Evolutionary conservation across 1,140 invertebrate genomes (phyloP).

Genomic region (Pseudoatta argentina): DNA sequence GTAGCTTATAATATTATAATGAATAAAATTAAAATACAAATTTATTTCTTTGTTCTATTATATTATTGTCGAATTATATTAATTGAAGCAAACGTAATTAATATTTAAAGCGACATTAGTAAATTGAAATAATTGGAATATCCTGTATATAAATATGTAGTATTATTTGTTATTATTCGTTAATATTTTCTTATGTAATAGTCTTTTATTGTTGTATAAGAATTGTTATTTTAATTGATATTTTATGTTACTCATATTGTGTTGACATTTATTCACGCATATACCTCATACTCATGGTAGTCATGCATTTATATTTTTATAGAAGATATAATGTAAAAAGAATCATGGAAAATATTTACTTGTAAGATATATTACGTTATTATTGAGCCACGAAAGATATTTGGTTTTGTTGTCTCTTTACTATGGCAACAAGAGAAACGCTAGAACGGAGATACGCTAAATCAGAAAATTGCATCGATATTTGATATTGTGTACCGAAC

Average conservation of each 20-base stretch:
- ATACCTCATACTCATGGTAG: neutral
- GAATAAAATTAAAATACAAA: neutral
- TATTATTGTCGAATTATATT: neutral
- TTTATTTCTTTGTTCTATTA: neutral
- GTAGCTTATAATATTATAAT: neutral
- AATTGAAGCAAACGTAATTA: neutral
- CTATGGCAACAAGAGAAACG: constrained; percentile 59
- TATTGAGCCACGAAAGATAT: neutral
- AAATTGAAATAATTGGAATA: constrained; percentile 15
- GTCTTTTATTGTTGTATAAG: neutral
- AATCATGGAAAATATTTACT: no score
- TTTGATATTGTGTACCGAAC: neutral
- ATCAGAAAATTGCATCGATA: constrained; percentile 10
- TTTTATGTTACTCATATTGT: constrained; percentile 31
- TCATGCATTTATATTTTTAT: constrained; percentile 1
- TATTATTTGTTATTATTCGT: constrained; percentile 17
- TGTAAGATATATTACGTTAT: no score
- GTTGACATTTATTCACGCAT: constrained; percentile 27
- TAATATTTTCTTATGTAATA: constrained; percentile 18
- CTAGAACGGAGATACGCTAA: neutral
- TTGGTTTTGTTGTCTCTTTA: constrained; percentile 34
- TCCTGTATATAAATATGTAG: constrained; percentile 14
- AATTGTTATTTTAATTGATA: constrained; percentile 48
- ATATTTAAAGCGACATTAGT: neutral
- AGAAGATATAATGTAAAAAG: neutral